These are phyloP conservation scores for Euzophera pinguis DNA, from an alignment of 2,888 invertebrate genomes.

Conservation along the genomic window DNA sequence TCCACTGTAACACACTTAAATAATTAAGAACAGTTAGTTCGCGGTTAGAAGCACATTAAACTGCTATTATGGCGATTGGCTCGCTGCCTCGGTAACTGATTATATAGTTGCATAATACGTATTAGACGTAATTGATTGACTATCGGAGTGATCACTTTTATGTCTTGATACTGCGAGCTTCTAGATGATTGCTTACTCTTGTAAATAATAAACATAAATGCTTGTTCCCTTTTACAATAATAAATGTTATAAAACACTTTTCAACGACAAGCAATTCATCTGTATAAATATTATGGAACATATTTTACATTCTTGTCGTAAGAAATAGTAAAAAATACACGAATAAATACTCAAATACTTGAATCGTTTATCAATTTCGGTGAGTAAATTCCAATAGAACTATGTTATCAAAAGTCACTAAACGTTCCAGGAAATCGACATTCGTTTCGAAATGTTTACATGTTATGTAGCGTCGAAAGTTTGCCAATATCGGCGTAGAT, in stretches of 20 bases:
- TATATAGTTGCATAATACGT: constrained; percentile 29
- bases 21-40: constrained; percentile 62
- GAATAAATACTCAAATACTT: no score
- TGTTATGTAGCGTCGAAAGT: constrained; percentile 4
- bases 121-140: constrained; percentile 21
- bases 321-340: no score
- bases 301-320: no score
- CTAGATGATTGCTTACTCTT: background rate
- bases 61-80: constrained; percentile 45
- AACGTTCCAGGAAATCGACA: background rate
- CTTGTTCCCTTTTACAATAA: no score
- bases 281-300: no score
- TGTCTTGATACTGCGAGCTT: constrained; percentile 2
- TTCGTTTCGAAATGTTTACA: constrained; percentile 5
- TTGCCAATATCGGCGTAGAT: constrained; percentile 1
- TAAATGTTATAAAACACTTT: no score
- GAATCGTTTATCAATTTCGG: no score
- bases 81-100: constrained; percentile 24
- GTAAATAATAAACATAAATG: no score
- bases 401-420: background rate
- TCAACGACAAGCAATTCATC: no score
- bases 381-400: background rate
- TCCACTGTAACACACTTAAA: constrained; percentile 55
- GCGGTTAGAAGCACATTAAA: constrained; percentile 51
- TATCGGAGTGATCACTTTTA: constrained; percentile 7